These are phyloP conservation scores for Dermochelys coriacea DNA, from an alignment of 2,797 vertebrate species.

Conservation along the genomic window DNA sequence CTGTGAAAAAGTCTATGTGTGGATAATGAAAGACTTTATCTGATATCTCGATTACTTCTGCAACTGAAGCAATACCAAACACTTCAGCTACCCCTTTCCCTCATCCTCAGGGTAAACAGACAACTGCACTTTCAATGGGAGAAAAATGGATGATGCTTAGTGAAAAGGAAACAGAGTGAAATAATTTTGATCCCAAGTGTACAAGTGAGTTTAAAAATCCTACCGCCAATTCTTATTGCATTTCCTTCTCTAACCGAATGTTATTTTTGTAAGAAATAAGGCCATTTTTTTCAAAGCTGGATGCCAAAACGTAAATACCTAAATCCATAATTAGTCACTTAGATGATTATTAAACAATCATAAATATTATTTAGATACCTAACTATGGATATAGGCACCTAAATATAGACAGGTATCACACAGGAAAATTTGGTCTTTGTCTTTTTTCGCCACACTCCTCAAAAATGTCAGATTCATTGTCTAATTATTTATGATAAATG, in stretches of 20 bases:
- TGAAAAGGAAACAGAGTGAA: conserved; percentile 65
- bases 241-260: conserved; percentile 40
- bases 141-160: conserved; percentile 51
- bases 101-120: conserved; percentile 41
- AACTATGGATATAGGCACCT: background rate
- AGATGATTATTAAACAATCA: background rate
- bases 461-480: conserved; percentile 19
- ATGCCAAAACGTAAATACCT: background rate
- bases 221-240: conserved; percentile 35
- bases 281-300: background rate
- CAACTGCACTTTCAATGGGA: conserved; percentile 65
- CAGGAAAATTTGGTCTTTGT: background rate
- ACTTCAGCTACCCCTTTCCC: conserved; percentile 16
- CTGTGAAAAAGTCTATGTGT: rapidly evolving
- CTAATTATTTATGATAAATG: background rate
- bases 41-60: conserved; percentile 46
- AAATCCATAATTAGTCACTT: background rate
- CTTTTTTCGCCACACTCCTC: background rate
- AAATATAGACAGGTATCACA: background rate
- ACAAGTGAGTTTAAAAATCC: conserved; percentile 53
- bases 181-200: conserved; percentile 51
- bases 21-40: conserved; percentile 62
- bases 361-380: background rate
- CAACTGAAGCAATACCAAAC: conserved; percentile 60
- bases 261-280: background rate